Evolutionary conservation across 2,888 invertebrate genomes (phyloP).

Genomic region (Cheilosia urbana): DNA sequence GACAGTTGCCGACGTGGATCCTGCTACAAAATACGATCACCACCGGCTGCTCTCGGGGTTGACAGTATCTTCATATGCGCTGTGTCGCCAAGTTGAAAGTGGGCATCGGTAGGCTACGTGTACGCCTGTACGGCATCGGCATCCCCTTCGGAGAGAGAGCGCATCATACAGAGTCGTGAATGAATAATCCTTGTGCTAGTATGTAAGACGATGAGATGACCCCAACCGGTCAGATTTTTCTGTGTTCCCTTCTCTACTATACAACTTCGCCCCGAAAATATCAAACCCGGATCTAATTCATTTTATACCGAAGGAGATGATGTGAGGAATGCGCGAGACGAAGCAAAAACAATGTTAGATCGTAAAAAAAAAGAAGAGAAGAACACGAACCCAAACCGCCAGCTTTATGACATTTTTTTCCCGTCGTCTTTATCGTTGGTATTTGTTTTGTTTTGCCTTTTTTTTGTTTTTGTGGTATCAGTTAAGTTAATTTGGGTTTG

Average conservation of each 20-base stretch:
- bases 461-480: slow-evolving; percentile 9
- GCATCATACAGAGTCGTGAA: slow-evolving; percentile 22
- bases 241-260: neutral
- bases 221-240: neutral
- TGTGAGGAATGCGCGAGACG: slow-evolving; percentile 53
- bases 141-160: slow-evolving; percentile 30
- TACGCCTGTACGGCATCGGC: no score
- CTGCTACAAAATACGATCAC: slow-evolving; percentile 72
- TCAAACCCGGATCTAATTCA: slow-evolving; percentile 67
- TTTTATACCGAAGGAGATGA: slow-evolving; percentile 48
- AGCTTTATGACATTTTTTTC: slow-evolving; percentile 60
- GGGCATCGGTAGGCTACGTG: slow-evolving; percentile 28
- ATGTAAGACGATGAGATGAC: slow-evolving; percentile 2
- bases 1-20: slow-evolving; percentile 72
- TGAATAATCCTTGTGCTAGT: slow-evolving; percentile 51
- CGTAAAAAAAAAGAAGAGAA: slow-evolving; percentile 44
- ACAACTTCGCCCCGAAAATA: slow-evolving; percentile 43
- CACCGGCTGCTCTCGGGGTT: slow-evolving; percentile 45
- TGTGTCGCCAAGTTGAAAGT: slow-evolving; percentile 71
- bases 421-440: neutral
- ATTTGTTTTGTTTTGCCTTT: slow-evolving; percentile 24
- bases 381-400: slow-evolving; percentile 34
- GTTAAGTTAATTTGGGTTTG: slow-evolving; percentile 34
- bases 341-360: slow-evolving; percentile 45
- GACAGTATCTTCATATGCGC: slow-evolving; percentile 43